Evolutionary conservation across 2,888 invertebrate genomes (phyloP), one percentile per base, ranked within the genome.

Genomic region (Cephus sareptanus): DNA sequence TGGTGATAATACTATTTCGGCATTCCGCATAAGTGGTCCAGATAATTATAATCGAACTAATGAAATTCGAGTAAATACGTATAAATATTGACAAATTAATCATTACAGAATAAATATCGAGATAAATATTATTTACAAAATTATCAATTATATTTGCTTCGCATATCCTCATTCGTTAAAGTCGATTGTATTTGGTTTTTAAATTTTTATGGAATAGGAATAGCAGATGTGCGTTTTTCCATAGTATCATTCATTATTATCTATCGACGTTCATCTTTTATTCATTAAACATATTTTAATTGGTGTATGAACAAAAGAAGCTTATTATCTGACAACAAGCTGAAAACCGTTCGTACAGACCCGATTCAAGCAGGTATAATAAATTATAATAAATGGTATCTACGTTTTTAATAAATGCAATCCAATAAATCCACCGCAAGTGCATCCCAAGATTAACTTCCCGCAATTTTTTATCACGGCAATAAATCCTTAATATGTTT

Each of bases 111-210:
- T 88, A 88, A 88, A 89, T 88, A 88, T 82, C 81, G 78, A 85
- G 80, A 83, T 82, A 81, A 80, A 84, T 84, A 85, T 83, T 87
- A 87, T 87, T 84, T 89, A 88, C 85, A 88, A 83, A 87, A 84
- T 82, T 35, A 82, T 81, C 75, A 79, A 79, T 33, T 34, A 56
- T 23, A 56, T 56, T 23, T 1, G 1, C 23, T 9, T 23, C 23
- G 23, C 23, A 23, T 15, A 15, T 56, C 23, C 9, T 56, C 56
- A 23, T 56, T 56, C 56, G 56, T 23, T 56, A 56, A 56, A 56
- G 56, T 23, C 56, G 56, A 23, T 23, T 23, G 56, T 56, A 23
- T 56, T 56, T 56, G 56, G 56, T 56, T 56, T 56, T 56, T 9
- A 23, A 56, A 56, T 56, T 56, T 56, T 4, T 56, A 56, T 56